phyloP scores from a whole-genome alignment of 2,888 invertebrate genomes.

The Melitaea athalia region DNA sequence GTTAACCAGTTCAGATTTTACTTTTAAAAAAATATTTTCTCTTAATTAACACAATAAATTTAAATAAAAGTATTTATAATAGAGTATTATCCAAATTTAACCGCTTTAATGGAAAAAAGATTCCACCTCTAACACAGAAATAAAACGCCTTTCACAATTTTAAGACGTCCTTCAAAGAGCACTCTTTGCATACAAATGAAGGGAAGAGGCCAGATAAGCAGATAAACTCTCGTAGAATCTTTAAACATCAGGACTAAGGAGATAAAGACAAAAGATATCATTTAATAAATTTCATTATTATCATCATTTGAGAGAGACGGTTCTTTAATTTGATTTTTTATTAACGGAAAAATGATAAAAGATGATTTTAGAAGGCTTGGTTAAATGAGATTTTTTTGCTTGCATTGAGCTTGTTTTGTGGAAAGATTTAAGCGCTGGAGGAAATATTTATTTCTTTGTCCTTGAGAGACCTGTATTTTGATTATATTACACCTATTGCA shows the following conservation, averaged over 20 bases:
- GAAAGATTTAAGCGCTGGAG: background rate
- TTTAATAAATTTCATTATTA: constrained; percentile 11
- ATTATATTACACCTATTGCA: background rate
- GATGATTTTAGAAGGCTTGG: constrained; percentile 5
- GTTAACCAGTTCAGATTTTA: background rate
- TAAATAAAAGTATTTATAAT: background rate
- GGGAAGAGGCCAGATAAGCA: constrained; percentile 31
- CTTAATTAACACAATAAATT: background rate
- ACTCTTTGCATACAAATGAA: constrained; percentile 36
- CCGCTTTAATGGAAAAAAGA: constrained; percentile 11
- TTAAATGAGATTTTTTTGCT: constrained; percentile 1
- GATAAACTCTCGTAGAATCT: constrained; percentile 29
- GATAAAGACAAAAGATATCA: constrained; percentile 19
- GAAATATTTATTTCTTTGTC: background rate
- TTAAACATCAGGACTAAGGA: constrained; percentile 20
- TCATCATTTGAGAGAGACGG: constrained; percentile 13
- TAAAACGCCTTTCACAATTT: constrained; percentile 33
- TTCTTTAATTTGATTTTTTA: constrained; percentile 21
- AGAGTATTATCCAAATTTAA: background rate
- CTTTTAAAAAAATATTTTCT: background rate
- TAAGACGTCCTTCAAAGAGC: constrained; percentile 18
- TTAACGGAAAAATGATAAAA: constrained; percentile 5
- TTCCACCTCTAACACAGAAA: constrained; percentile 23
- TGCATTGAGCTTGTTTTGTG: background rate
- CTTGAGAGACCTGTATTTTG: background rate